phyloP scores from a whole-genome alignment of 2,888 invertebrate species.

The Pterostichus madidus region DNA sequence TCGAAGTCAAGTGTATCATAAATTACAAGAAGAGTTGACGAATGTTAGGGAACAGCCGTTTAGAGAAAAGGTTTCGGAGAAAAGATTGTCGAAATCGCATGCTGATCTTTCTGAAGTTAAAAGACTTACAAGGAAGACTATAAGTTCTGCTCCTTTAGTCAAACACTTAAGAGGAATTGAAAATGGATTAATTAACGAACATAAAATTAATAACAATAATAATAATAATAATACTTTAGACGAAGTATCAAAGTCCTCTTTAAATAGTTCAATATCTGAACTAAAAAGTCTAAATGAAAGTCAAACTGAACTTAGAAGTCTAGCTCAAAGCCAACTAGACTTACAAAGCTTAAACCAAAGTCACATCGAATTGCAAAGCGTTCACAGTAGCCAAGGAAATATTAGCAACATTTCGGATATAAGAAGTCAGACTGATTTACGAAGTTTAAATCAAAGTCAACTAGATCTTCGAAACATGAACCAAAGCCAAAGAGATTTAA shows the following conservation, averaged over 20 bases:
- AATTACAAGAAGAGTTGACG: slow-evolving; percentile 57
- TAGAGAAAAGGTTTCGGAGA: slow-evolving; percentile 51
- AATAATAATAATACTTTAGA: slow-evolving; percentile 43
- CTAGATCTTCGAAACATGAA: slow-evolving; percentile 48
- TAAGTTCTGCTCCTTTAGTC: slow-evolving; percentile 74
- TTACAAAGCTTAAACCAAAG: slow-evolving; percentile 51
- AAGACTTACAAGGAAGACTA: slow-evolving; percentile 71
- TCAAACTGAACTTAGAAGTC: slow-evolving; percentile 40
- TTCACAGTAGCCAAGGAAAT: slow-evolving; percentile 47
- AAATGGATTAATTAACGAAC: slow-evolving; percentile 35
- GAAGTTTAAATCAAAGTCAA: slow-evolving; percentile 52
- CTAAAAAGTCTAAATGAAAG: slow-evolving; percentile 54
- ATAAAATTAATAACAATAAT: slow-evolving; percentile 7
- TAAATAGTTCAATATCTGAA: slow-evolving; percentile 51
- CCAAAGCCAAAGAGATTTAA: slow-evolving; percentile 51
- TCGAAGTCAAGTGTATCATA: slow-evolving; percentile 54
- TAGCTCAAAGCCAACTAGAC: slow-evolving; percentile 54
- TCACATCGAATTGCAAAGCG: slow-evolving; percentile 34
- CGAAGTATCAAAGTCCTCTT: slow-evolving; percentile 59
- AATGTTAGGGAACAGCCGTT: slow-evolving; percentile 38
- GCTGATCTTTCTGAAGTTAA: slow-evolving; percentile 73
- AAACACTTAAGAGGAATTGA: slow-evolving; percentile 55
- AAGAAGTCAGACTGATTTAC: slow-evolving; percentile 47
- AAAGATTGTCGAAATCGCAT: slow-evolving; percentile 73
- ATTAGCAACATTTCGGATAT: slow-evolving; percentile 14